Evolutionary conservation across 2,797 vertebrate species (phyloP), one percentile per base, ranked within the genome.

Genomic region (Poeciliopsis presidionis): DNA sequence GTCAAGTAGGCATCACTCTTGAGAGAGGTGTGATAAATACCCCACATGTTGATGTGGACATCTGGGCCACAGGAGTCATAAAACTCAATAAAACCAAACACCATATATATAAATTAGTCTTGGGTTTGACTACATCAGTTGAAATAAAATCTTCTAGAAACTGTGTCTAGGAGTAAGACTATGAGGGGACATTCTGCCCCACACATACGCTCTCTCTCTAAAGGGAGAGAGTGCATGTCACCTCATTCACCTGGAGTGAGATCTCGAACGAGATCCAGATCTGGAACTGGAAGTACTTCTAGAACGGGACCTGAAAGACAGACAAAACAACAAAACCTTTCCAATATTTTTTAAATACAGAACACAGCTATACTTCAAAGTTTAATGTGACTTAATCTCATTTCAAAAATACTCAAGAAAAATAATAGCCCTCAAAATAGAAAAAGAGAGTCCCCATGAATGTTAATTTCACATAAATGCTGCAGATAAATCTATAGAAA

Each of bases 211-310:
- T 96, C 97, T 96, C 96, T 93, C 97, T 96, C 96, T 93, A 91
- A 85, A 91, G 87, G 90, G 95, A 91, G 94, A 95, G 96, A 97
- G 97, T 96, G 97, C 93, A 96, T 95, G 97, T 96, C 96, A 99
- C 97, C 98, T 97, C 97, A 99, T 99, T 99, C 98, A 99, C 98
- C 98, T 99, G 96, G 98, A 99, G 96, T 95, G 96, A 94, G 97
- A 98, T 94, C 96, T 97, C 82, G 98, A 99, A 92, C 95, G 96
- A 94, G 98, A 98, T 89, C 97, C 97, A 94, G 97, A 99, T 91
- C 98, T 96, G 96, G 98, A 99, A 90, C 97, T 98, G 93, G 98
- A 98, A 86, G 98, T 98, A 90, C 97, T 99, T 96, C 98, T 96
- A 95, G 98, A 98, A 82, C 94, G 96, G 95, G 98, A 99, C 95